phyloP scores from a whole-genome alignment of 2,888 invertebrate species.

The Philonicus albiceps region DNA sequence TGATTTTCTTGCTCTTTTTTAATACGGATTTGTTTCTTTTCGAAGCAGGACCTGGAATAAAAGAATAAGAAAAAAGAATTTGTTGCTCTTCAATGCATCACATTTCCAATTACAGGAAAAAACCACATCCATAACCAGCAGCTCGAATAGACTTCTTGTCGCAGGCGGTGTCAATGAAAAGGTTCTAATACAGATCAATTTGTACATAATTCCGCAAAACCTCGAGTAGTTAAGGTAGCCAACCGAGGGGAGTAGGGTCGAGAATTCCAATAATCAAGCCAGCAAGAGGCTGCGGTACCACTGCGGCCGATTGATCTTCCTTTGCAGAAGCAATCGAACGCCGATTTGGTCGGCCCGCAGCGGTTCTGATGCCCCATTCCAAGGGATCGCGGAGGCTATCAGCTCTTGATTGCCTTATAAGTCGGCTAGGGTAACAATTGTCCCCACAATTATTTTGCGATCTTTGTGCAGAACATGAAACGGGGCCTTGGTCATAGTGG shows the following conservation, averaged over 20 bases:
- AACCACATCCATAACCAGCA: not conserved
- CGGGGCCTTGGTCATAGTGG: not conserved
- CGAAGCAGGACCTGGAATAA: no score
- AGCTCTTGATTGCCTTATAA: conserved; percentile 23
- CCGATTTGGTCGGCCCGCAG: not conserved
- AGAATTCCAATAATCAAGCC: conserved; percentile 2
- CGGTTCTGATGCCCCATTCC: not conserved
- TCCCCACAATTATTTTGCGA: conserved; percentile 8
- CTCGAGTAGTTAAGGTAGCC: not conserved
- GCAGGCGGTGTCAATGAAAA: not conserved
- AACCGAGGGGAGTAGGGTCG: not conserved
- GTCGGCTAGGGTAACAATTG: conserved; percentile 35
- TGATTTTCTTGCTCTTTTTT: no score
- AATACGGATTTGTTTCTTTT: no score
- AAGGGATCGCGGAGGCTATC: not conserved
- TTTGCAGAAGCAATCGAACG: not conserved
- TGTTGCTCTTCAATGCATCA: not conserved
- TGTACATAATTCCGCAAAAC: not conserved
- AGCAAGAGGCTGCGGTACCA: not conserved
- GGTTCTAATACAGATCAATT: not conserved
- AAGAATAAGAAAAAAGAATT: no score
- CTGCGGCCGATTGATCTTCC: conserved; percentile 10
- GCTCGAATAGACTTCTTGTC: not conserved
- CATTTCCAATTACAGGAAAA: not conserved
- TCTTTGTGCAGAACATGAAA: not conserved